Evolutionary conservation across 2,888 invertebrate genomes (phyloP), one percentile per base, ranked within the genome.

Genomic region (Micoletzkya japonica): DNA sequence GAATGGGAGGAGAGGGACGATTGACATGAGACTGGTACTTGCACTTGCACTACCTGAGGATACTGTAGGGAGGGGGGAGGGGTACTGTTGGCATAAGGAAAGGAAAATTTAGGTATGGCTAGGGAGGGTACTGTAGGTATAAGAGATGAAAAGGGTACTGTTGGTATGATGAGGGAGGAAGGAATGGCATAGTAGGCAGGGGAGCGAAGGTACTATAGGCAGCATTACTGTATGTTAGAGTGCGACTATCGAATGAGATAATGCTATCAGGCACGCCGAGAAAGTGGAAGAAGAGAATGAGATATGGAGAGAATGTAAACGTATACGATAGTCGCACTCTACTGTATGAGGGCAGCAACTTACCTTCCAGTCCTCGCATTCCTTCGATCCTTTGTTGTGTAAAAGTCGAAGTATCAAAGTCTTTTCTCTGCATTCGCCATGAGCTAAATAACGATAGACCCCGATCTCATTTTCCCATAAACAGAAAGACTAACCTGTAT

Each of bases 281-380:
- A n/a, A n/a, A n/a, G n/a, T n/a, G n/a, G n/a, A n/a, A n/a, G n/a
- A n/a, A n/a, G n/a, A n/a, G n/a, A n/a, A n/a, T n/a, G n/a, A n/a
- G n/a, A n/a, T n/a, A n/a, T n/a, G n/a, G n/a, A n/a, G n/a, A n/a
- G n/a, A n/a, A n/a, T n/a, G n/a, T n/a, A n/a, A n/a, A n/a, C n/a
- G n/a, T n/a, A n/a, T n/a, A n/a, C n/a, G n/a, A n/a, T n/a, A n/a
- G n/a, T n/a, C n/a, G n/a, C n/a, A n/a, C n/a, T n/a, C n/a, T n/a
- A n/a, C n/a, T n/a, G n/a, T n/a, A n/a, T n/a, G n/a, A n/a, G n/a
- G n/a, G n/a, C 44, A 14, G 10, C 44, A 44, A 14, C 44, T 20
- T 17, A 61, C 61, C 61, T 61, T 39, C 61, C 61, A 61, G 17
- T 61, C 61, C 34, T 61, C 61, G 44, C 61, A 61, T 44, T 61